phyloP scores from a whole-genome alignment of 1,140 invertebrate species.

The Wasmannia auropunctata region DNA sequence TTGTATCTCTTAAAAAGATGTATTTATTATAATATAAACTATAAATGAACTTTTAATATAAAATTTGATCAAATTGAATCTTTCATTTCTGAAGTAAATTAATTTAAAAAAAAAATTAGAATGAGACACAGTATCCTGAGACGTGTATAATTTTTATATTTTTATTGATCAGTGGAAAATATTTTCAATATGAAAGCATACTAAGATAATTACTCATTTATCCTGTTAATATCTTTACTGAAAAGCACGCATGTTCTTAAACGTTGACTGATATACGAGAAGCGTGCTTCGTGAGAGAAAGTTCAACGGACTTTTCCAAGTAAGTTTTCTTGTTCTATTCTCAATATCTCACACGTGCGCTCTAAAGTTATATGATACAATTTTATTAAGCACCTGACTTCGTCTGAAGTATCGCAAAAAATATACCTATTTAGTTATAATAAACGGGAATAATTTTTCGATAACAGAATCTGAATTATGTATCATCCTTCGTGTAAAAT shows the following conservation, averaged over 20 bases:
- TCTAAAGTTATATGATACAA: background rate
- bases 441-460: background rate
- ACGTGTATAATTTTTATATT: background rate
- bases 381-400: slow-evolving; percentile 11
- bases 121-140: background rate
- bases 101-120: background rate
- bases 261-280: slow-evolving; percentile 60
- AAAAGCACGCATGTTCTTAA: slow-evolving; percentile 20
- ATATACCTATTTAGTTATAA: slow-evolving; percentile 38
- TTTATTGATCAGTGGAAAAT: background rate
- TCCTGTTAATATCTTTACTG: background rate
- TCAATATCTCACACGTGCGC: slow-evolving; percentile 45
- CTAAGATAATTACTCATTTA: background rate
- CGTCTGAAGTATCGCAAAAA: background rate
- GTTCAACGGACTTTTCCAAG: slow-evolving; percentile 59
- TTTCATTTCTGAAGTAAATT: background rate
- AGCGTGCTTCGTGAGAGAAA: slow-evolving; percentile 28
- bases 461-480: slow-evolving; percentile 5
- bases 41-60: background rate
- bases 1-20: background rate
- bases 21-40: background rate
- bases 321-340: slow-evolving; percentile 70
- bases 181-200: background rate
- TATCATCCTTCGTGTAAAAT: background rate
- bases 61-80: background rate